Evolutionary conservation across 2,113 vertebrate genomes (phyloP), one percentile per base, ranked within the genome.

Genomic region (Centropus bengalensis): DNA sequence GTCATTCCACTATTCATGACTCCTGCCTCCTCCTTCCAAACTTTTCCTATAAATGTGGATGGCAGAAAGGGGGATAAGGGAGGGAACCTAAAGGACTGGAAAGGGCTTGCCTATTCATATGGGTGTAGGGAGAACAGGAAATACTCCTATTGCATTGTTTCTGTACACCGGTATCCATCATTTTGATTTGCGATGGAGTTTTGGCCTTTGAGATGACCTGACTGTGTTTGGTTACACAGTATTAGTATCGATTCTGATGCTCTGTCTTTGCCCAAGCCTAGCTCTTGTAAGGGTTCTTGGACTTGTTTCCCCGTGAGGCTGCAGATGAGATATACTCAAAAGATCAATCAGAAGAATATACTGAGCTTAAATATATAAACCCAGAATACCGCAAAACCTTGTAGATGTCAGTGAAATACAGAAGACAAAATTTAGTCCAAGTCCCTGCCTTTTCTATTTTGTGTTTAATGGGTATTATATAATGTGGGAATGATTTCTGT

Each of bases 381-480:
- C 10, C 40, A 33, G 40, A 86, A 45, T 33, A 75, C 14, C 21
- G 45, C 17, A 82, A 52, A 89, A 40, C 12, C 38, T 88, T 32
- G 44, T 32, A 82, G 78, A 26, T 45, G 52, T 36, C 76, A 22
- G 27, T 44, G 60, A 89, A 90, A 75, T 40, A 78, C 40, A 88
- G 68, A 78, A 71, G 40, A 82, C 49, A 68, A 78, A 73, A 60
- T 76, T 69, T 80, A 73, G 33, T 54, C 26, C 0, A 1, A 26
- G 20, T 80, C 32, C 89, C 47, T 91, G 66, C 58, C 56, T 91
- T 87, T 96, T 94, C 63, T 73, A 30, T 93, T 95, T 87, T 85
- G 47, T 33, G 90, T 83, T 80, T 87, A 94, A 94, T 86, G 56
- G 71, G 62, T 95, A 94, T 88, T 95, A 70, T 76, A 73, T 66